A percentile compares a stretch with the other conserved stretches of the same genome.
Evolutionary conservation across 2,797 vertebrate species (phyloP).

Genomic region (Cygnus olor): DNA sequence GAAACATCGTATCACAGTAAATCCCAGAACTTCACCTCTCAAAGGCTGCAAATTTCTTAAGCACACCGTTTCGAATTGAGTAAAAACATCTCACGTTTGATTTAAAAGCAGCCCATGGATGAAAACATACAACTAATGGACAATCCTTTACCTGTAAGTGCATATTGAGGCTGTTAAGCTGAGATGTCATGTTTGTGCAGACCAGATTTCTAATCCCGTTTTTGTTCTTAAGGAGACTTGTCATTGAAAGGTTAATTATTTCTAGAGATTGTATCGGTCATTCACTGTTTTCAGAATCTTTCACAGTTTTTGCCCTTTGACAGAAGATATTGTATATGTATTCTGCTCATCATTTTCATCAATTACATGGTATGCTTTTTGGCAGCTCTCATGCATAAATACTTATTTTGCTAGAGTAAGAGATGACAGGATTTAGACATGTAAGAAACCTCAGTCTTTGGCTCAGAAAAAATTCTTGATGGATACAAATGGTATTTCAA

Average conservation of each 20-base stretch:
- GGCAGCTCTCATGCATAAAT: background rate
- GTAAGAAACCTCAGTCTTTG: slow-evolving; percentile 39
- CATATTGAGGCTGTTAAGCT: background rate
- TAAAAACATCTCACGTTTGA: background rate
- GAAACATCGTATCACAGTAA: background rate
- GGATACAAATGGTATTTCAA: slow-evolving; percentile 48
- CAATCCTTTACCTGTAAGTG: background rate
- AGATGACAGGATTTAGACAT: slow-evolving; percentile 37
- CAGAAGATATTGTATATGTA: background rate
- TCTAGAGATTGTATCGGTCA: background rate
- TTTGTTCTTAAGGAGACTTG: background rate
- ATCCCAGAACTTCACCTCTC: background rate
- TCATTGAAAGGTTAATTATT: background rate
- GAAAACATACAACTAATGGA: background rate
- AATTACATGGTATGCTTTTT: background rate
- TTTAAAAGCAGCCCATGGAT: background rate
- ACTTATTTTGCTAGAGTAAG: slow-evolving; percentile 2
- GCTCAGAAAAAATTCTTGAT: slow-evolving; percentile 21
- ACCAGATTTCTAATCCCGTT: background rate
- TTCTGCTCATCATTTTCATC: slow-evolving; percentile 1
- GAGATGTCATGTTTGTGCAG: background rate
- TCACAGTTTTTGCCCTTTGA: background rate
- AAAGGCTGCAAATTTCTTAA: background rate
- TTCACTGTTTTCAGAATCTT: background rate
- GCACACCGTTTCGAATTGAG: background rate